Evolutionary conservation across 2,113 vertebrate genomes (phyloP), one percentile per base, ranked within the genome.

Genomic region (Serinus canaria): DNA sequence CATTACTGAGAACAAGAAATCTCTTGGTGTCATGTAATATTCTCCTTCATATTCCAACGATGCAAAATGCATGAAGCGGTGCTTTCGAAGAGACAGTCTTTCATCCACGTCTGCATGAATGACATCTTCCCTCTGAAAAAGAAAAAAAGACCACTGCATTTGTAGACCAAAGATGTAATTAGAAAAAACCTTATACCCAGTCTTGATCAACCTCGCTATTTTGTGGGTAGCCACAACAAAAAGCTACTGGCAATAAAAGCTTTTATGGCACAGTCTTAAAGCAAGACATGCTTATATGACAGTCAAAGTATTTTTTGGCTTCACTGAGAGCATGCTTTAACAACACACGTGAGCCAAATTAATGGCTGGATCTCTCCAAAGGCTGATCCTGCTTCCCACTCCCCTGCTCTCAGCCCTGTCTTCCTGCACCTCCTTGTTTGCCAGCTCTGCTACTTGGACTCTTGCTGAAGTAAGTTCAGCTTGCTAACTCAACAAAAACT

Each of bases 1-100:
- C 98, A 99, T 98, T 15, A 99, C 98, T 21, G 99, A 99, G 93
- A 98, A 99, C 56, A 99, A 98, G 97, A 99, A 99, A 97, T 99
- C 99, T 91, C 99, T 98, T 5, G 99, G 99, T 50, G 99, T 99
- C 99, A 99, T 99, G 94, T 99, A 99, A 90, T 97, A 95, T 86
- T 99, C 99, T 55, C 98, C 96, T 21, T 99, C 98, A 59, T 99
- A 98, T 41, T 98, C 93, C 94, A 99, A 33, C 0, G 99, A 99
- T 18, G 99, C 99, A 87, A 99, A 99, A 96, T 98, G 98, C 98
- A 95, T 97, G 95, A 99, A 99, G 44, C 99, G 98, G 72, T 97
- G 97, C 81, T 98, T 98, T 63, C 98, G 97, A 84, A 98, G 95
- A 43, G 76, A 96, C 25, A 96, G 50, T 33, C 93, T 98, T 86